Base-by-base conservation (phyloP, 2,113 vertebrate species). In the Nothoprocta perdicaria region DNA sequence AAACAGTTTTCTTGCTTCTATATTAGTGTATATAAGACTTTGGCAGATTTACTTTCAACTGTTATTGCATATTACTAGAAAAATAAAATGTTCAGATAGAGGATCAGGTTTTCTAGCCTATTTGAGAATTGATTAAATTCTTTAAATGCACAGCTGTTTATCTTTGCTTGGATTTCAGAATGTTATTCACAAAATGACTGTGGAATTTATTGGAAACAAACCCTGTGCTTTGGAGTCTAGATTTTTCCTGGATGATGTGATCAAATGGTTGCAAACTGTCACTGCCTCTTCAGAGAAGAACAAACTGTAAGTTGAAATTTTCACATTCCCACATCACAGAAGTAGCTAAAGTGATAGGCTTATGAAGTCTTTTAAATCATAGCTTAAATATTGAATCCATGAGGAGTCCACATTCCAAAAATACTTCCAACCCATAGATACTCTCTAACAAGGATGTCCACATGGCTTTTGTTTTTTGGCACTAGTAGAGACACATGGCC, bases 381-480 rank as follows among this genome's bases (percentile, higher is more conserved):
- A 31, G 23, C 14, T 81, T 38, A 38, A 41, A 78, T 8, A 4
- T 23, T 67, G 35, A 62, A 35, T 35, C 31, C 2, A 4, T 7
- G 29, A 71, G 48, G 45, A 85, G 24, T 67, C n/a, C 29, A 41
- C 23, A 7, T 5, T 57, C 41, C 33, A 80, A 69, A 53, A 67
- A 50, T 60, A 12, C 31, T 83, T 65, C 38, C 46, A 35, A 58
- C 17, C 17, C 7, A 11, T 17, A n/a, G 9, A 31, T 66, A 7
- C 21, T 41, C 22, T 23, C 9, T 67, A 6, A 16, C 21, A 62
- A 31, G n/a, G 23, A 14, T 13, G 15, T 43, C 24, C 0, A 0
- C 16, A 11, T 12, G 27, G n/a, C 1, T 1, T 71, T 7, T 31
- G 8, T 22, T 80, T 29, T 61, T 23, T 45, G 65, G 17, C 41